These are phyloP conservation scores for Avahi laniger DNA, from an alignment of 2,797 vertebrate species.

Conservation along the genomic window DNA sequence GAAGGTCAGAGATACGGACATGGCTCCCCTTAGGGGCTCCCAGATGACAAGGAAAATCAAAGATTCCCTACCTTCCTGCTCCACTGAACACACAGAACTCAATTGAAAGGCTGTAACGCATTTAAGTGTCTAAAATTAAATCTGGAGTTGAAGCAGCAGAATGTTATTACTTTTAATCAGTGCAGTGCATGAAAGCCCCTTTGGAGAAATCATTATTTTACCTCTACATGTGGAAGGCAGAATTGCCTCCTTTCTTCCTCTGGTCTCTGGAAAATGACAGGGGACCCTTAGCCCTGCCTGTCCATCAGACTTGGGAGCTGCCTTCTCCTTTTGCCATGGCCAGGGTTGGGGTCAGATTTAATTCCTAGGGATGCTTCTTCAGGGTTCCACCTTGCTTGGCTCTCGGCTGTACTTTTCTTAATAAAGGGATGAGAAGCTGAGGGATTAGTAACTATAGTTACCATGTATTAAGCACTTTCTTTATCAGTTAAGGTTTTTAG, in stretches of 20 bases:
- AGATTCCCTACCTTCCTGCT: conserved; percentile 18
- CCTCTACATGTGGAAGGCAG: not conserved
- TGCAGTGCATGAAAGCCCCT: conserved; percentile 22
- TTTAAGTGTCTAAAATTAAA: conserved; percentile 74
- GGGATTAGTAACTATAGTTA: conserved; percentile 75
- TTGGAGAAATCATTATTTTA: conserved; percentile 66
- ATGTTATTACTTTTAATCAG: conserved; percentile 74
- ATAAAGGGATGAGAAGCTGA: conserved; percentile 49
- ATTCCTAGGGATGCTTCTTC: conserved; percentile 4
- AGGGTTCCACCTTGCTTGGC: not conserved
- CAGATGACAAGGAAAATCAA: conserved; percentile 31
- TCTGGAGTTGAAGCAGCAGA: conserved; percentile 58
- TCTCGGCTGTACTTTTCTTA: conserved; percentile 50
- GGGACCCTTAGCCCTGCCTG: not conserved
- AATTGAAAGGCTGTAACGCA: conserved; percentile 57
- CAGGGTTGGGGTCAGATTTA: conserved; percentile 20
- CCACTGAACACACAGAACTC: conserved; percentile 53
- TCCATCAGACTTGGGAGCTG: not conserved
- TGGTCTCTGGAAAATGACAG: conserved; percentile 4
- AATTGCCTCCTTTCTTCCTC: conserved; percentile 1
- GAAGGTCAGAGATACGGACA: not conserved
- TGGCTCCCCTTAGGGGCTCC: not conserved
- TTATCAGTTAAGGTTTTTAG: conserved; percentile 66
- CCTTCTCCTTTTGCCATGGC: not conserved
- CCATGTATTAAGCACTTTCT: conserved; percentile 62